A percentile compares a stretch with the other conserved stretches of the same genome.
phyloP scores from a whole-genome alignment of 2,888 invertebrate species.

The Lasioglossum zephyrum region DNA sequence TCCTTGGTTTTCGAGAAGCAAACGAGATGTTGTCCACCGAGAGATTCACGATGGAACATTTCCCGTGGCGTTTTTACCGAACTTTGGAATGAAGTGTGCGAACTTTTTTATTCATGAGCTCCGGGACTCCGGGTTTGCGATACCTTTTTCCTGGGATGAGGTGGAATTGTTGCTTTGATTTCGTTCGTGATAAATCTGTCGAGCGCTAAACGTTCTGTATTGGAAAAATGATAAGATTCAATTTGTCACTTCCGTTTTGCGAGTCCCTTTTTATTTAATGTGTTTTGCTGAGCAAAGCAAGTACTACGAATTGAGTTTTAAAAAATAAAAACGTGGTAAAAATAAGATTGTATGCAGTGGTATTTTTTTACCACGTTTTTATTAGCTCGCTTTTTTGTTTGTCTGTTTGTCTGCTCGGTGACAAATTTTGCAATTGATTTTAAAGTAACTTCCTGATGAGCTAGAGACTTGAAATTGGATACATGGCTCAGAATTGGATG shows the following conservation, averaged over 20 bases:
- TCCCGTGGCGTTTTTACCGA: constrained; percentile 2
- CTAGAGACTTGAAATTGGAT: too few species aligned
- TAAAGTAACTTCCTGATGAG: too few species aligned
- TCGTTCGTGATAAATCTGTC: background rate
- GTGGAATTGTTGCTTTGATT: background rate
- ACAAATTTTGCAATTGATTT: too few species aligned
- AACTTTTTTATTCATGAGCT: constrained; percentile 16
- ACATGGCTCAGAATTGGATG: too few species aligned
- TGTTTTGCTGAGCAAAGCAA: too few species aligned
- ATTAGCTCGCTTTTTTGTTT: too few species aligned
- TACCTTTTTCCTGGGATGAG: background rate
- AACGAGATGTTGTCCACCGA: background rate
- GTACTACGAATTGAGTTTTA: background rate
- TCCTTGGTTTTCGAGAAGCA: background rate
- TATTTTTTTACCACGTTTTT: background rate
- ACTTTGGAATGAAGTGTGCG: background rate
- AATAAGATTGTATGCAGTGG: background rate
- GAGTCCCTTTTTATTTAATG: background rate
- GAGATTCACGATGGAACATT: background rate
- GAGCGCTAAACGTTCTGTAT: background rate
- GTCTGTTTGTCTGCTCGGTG: too few species aligned
- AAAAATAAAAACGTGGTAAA: background rate
- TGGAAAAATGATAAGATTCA: background rate
- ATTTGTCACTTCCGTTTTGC: background rate
- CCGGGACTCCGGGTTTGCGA: background rate